Conservation (phyloP, 2,888 invertebrate genomes). For the Cephus rjabovi region DNA sequence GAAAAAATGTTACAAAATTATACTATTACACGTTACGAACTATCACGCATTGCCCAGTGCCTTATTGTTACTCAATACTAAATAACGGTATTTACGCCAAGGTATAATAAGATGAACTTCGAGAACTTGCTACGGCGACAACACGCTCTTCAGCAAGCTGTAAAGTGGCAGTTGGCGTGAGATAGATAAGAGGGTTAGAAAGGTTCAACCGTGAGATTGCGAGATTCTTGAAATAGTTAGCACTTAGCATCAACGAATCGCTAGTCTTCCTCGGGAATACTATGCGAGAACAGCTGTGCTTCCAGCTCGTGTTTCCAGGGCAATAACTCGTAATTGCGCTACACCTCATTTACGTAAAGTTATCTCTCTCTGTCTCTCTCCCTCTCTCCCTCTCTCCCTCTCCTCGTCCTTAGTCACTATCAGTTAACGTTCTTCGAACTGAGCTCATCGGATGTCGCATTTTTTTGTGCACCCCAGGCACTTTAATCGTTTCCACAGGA, state of each 20-base stretch:
- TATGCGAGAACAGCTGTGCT: slow-evolving; percentile 24
- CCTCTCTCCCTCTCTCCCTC: slow-evolving; percentile 18
- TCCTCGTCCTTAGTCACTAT: slow-evolving; percentile 2
- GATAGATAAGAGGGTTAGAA: slow-evolving; percentile 50
- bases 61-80: not conserved
- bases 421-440: slow-evolving; percentile 24
- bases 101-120: slow-evolving; percentile 5
- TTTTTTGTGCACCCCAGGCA: not conserved
- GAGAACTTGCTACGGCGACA: not conserved
- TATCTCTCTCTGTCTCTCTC: slow-evolving; percentile 18
- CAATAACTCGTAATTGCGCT: slow-evolving; percentile 38
- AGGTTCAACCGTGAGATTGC: slow-evolving; percentile 50
- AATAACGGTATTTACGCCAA: slow-evolving; percentile 5
- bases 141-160: not conserved
- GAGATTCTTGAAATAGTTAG: slow-evolving; percentile 55
- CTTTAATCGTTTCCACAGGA: not conserved
- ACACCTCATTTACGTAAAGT: slow-evolving; percentile 27
- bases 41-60: not conserved
- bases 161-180: slow-evolving; percentile 27
- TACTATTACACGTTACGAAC: not conserved
- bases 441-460: not conserved
- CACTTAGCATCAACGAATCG: slow-evolving; percentile 46
- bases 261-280: slow-evolving; percentile 3
- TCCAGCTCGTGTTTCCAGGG: slow-evolving; percentile 18
- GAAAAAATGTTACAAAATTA: not conserved